phyloP scores from a whole-genome alignment of 2,113 vertebrate species.

The Spea bombifrons region DNA sequence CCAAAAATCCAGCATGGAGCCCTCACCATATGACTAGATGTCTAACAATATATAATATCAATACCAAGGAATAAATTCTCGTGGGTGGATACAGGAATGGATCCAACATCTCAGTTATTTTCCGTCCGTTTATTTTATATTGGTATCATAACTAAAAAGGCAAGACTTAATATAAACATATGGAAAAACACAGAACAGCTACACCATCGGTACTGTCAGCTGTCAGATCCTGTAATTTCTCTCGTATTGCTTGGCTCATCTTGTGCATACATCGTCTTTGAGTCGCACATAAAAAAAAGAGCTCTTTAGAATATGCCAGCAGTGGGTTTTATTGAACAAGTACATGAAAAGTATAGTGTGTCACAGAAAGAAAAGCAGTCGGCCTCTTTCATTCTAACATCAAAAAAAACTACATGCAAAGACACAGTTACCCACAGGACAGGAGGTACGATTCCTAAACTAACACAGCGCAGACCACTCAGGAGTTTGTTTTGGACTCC shows the following conservation, averaged over 20 bases:
- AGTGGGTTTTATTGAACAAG: conserved; percentile 41
- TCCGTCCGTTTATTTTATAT: not conserved
- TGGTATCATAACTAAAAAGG: not conserved
- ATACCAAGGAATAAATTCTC: not conserved
- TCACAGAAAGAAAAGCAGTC: conserved; percentile 46
- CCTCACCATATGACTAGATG: no score
- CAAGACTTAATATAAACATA: conserved; percentile 14
- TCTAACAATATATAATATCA: not conserved
- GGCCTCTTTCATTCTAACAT: conserved; percentile 30
- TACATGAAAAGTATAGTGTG: conserved; percentile 31
- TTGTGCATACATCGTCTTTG: conserved; percentile 44
- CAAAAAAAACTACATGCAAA: conserved; percentile 38
- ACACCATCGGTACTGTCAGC: conserved; percentile 27
- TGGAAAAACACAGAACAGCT: conserved; percentile 1
- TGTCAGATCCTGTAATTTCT: conserved; percentile 37
- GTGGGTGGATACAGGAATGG: not conserved
- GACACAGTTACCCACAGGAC: conserved; percentile 22
- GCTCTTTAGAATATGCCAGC: conserved; percentile 34
- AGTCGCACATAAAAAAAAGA: conserved; percentile 41
- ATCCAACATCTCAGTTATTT: not conserved
- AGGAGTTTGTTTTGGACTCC: conserved; percentile 10
- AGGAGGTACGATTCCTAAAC: conserved; percentile 28
- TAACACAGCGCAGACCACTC: not conserved
- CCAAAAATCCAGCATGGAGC: no score
- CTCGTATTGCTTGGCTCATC: conserved; percentile 48